A percentile compares a stretch with the other conserved stretches of the same genome.
These are phyloP conservation scores for Poecilobothrus nobilitatus DNA, from an alignment of 2,888 invertebrate species.

Conservation along the genomic window DNA sequence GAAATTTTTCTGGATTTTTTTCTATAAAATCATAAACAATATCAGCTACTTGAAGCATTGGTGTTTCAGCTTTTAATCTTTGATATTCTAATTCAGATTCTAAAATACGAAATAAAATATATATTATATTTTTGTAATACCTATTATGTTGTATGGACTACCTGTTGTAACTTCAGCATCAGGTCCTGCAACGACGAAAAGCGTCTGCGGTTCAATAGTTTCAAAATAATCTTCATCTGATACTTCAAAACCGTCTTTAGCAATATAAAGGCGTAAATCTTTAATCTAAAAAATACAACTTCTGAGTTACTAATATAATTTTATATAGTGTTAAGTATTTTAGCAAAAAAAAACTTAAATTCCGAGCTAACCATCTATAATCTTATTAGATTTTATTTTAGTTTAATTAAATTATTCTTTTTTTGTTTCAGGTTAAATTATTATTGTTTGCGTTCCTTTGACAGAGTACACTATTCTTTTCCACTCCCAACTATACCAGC, in stretches of 20 bases:
- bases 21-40: conserved; percentile 66
- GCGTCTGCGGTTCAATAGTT: conserved; percentile 65
- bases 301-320: conserved; percentile 10
- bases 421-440: too few relatives aligned
- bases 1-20: conserved; percentile 50
- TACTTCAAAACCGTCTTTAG: conserved; percentile 61
- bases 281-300: conserved; percentile 32
- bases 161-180: conserved; percentile 53
- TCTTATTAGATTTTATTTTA: conserved; percentile 20
- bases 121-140: not conserved
- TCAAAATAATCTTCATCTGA: conserved; percentile 69
- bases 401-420: conserved; percentile 19
- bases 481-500: too few relatives aligned
- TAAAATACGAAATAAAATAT: conserved; percentile 19
- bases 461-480: too few relatives aligned
- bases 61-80: conserved; percentile 43
- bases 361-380: not conserved
- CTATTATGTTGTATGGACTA: conserved; percentile 25
- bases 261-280: conserved; percentile 49
- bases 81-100: conserved; percentile 40
- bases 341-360: conserved; percentile 9
- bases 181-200: conserved; percentile 52
- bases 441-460: too few relatives aligned
- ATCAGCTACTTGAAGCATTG: conserved; percentile 60
- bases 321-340: too few relatives aligned